Evolutionary conservation across 2,797 vertebrate genomes (phyloP).

Genomic region (Cryptoprocta ferox): DNA sequence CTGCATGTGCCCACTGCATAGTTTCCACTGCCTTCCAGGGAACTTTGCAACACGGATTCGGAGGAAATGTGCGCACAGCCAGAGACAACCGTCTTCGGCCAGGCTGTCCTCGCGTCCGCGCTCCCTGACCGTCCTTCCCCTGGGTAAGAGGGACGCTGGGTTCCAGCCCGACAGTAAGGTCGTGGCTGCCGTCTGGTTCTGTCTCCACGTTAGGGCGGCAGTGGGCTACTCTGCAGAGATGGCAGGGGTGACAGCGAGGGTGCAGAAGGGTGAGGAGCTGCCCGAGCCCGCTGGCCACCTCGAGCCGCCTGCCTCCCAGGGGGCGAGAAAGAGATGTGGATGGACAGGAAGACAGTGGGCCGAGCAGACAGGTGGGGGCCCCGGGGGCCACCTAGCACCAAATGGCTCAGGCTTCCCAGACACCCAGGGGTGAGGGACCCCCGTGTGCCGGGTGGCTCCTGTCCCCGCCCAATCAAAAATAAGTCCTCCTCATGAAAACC

Average conservation of each 20-base stretch:
- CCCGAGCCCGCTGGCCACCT: background rate
- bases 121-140: background rate
- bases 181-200: background rate
- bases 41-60: background rate
- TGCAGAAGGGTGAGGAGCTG: constrained; percentile 49
- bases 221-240: constrained; percentile 10
- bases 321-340: constrained; percentile 37
- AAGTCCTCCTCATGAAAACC: background rate
- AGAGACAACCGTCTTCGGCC: background rate
- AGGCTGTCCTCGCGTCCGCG: background rate
- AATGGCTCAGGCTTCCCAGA: background rate
- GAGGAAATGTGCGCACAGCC: background rate
- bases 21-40: background rate
- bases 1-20: background rate
- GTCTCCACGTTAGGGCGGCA: background rate
- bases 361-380: constrained; percentile 63
- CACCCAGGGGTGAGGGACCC: fast-evolving
- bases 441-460: fast-evolving
- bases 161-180: fast-evolving
- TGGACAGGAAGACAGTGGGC: constrained; percentile 47
- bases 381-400: background rate
- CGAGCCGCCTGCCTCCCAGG: background rate
- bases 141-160: background rate
- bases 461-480: background rate
- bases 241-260: constrained; percentile 23